Evolutionary conservation across 2,888 invertebrate species (phyloP).

Genomic region (Luperina nickerlii): DNA sequence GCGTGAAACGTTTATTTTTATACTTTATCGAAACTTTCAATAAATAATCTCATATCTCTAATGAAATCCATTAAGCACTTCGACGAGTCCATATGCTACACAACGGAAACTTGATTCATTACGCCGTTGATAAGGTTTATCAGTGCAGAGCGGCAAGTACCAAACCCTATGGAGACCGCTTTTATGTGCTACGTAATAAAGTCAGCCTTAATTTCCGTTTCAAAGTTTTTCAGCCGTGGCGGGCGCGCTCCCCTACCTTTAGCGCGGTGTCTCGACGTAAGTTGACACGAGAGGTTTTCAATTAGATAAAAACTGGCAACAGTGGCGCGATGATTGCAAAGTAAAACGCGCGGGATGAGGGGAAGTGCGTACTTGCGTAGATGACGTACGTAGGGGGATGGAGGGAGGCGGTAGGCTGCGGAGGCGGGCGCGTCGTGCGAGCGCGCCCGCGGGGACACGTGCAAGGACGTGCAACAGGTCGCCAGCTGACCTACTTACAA

Average conservation of each 20-base stretch:
- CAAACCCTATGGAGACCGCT: constrained; percentile 3
- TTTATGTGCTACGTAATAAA: constrained; percentile 36
- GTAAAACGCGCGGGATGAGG: constrained; percentile 58
- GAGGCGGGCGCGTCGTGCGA: constrained; percentile 27
- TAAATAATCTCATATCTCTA: constrained; percentile 7
- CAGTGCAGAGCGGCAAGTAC: constrained; percentile 59
- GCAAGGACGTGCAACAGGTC: constrained; percentile 83
- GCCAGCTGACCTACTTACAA: constrained; percentile 80
- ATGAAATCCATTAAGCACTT: constrained; percentile 66
- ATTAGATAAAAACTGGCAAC: constrained; percentile 64
- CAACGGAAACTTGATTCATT: constrained; percentile 78
- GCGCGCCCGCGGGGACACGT: constrained; percentile 59
- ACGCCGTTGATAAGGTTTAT: constrained; percentile 75
- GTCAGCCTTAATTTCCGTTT: constrained; percentile 9
- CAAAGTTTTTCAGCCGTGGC: constrained; percentile 37
- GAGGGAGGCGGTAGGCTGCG: constrained; percentile 19
- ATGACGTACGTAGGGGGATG: constrained; percentile 41
- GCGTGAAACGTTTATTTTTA: constrained; percentile 16
- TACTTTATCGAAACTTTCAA: constrained; percentile 58
- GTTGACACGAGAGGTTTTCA: constrained; percentile 59
- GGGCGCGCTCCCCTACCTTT: constrained; percentile 34
- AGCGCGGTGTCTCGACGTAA: constrained; percentile 46
- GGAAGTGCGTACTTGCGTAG: constrained; percentile 59
- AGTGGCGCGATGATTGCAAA: constrained; percentile 63
- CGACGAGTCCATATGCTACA: constrained; percentile 70